Conservation (phyloP, 2,797 vertebrate species). For the Anguilla megastoma region DNA sequence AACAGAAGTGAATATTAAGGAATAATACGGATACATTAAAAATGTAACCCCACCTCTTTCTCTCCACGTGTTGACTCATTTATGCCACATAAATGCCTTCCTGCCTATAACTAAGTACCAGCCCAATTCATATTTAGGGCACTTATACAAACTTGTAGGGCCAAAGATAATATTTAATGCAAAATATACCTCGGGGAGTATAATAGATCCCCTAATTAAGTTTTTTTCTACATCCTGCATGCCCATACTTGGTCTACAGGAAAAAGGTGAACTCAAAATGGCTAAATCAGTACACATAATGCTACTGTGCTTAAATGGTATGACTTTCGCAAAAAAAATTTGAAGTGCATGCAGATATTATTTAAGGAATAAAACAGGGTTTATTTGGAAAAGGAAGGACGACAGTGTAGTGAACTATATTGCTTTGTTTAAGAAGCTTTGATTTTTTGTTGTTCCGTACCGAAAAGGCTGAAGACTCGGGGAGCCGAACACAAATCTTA, state of each 20-base stretch:
- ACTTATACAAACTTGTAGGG: constrained; percentile 78
- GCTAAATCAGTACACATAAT: constrained; percentile 49
- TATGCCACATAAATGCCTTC: constrained; percentile 86
- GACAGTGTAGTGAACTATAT: constrained; percentile 13
- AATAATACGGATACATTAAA: constrained; percentile 79
- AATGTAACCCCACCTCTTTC: constrained; percentile 72
- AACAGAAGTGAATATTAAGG: constrained; percentile 60
- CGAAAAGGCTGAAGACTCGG: not conserved
- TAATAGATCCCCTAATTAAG: constrained; percentile 73
- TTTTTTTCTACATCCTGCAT: constrained; percentile 54
- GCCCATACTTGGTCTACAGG: constrained; percentile 52
- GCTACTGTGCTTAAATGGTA: constrained; percentile 48
- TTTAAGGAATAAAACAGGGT: not conserved
- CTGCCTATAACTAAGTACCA: constrained; percentile 77
- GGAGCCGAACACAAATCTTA: not conserved
- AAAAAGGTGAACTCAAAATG: constrained; percentile 47
- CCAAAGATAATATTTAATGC: constrained; percentile 88
- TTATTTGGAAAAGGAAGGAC: not conserved
- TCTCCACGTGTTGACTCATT: constrained; percentile 79
- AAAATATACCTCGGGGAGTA: constrained; percentile 80
- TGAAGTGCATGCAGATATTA: not conserved
- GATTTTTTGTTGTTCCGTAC: not conserved
- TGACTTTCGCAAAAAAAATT: constrained; percentile 35
- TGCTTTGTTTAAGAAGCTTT: not conserved
- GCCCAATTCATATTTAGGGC: constrained; percentile 85